Conservation (phyloP, 2,888 invertebrate genomes). For the Torymus auratus region DNA sequence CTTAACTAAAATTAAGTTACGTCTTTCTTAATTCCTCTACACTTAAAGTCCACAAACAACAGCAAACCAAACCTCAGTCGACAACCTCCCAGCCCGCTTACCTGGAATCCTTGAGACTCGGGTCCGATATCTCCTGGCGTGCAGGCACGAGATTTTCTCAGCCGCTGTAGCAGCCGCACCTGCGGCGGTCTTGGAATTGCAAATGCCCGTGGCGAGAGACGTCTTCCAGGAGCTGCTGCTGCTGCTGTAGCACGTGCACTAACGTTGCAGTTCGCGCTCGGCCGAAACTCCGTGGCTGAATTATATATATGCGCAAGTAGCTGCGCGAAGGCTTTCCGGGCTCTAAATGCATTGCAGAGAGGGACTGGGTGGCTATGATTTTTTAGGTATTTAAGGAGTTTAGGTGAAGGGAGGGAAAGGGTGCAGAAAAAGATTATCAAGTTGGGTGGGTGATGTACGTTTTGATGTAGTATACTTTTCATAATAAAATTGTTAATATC, state of each 20-base stretch:
- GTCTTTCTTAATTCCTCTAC: too few species aligned
- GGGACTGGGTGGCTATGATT: neutral
- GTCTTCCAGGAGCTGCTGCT: neutral
- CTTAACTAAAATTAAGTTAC: too few species aligned
- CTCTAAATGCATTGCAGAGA: too few species aligned
- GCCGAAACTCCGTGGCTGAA: conserved; percentile 18
- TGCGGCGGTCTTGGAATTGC: conserved; percentile 32
- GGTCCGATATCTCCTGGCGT: too few species aligned
- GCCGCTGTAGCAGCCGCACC: neutral
- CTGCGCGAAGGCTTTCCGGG: neutral
- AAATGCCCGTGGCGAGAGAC: conserved; percentile 33
- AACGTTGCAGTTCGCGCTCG: conserved; percentile 6
- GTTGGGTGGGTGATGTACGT: too few species aligned
- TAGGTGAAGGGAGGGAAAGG: neutral
- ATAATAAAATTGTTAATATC: too few species aligned
- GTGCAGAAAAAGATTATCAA: too few species aligned
- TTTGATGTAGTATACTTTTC: too few species aligned
- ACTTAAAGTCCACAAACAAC: too few species aligned
- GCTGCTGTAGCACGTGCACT: neutral
- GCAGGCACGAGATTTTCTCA: conserved; percentile 14
- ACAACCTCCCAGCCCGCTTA: too few species aligned
- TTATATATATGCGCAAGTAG: conserved; percentile 13
- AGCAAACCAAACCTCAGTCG: too few species aligned
- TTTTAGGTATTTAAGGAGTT: conserved; percentile 8
- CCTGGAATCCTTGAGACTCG: too few species aligned